phyloP scores from a whole-genome alignment of 2,113 vertebrate species.

The Bubalus kerabau region DNA sequence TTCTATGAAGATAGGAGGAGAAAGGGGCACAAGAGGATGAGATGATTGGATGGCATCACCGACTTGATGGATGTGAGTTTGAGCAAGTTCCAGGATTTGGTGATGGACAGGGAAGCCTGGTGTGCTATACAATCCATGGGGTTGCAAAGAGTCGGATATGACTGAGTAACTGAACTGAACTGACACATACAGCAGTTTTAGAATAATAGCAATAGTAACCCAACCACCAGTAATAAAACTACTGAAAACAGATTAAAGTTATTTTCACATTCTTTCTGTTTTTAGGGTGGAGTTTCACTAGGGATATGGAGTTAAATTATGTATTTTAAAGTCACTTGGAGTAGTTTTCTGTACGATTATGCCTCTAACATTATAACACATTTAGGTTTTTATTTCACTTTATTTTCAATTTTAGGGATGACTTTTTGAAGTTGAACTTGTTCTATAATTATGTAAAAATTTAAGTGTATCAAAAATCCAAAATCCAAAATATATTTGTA shows the following conservation, averaged over 20 bases:
- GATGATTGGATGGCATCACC: not conserved
- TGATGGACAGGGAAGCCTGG: not conserved
- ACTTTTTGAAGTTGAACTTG: constrained; percentile 26
- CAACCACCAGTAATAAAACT: not conserved
- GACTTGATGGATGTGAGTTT: not conserved
- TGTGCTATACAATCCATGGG: not conserved
- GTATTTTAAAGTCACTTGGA: constrained; percentile 1
- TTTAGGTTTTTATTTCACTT: not conserved
- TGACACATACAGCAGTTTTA: not conserved
- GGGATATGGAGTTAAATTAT: not conserved
- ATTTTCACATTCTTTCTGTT: constrained; percentile 7
- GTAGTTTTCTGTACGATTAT: not conserved
- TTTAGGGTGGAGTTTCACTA: not conserved
- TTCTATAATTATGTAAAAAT: constrained; percentile 31
- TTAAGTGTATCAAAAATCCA: constrained; percentile 1
- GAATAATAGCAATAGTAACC: not conserved
- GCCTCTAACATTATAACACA: not conserved
- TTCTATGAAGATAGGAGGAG: not conserved
- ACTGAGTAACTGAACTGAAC: not conserved
- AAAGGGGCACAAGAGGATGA: not conserved
- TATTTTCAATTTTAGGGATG: constrained; percentile 20
- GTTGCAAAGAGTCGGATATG: not conserved
- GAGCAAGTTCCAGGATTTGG: not conserved
- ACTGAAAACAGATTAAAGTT: not conserved
- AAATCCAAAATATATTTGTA: not conserved